These are phyloP conservation scores for Arbacia lixula DNA, from an alignment of 53 echinoderm and acorn worm genomes.

Conservation along the genomic window DNA sequence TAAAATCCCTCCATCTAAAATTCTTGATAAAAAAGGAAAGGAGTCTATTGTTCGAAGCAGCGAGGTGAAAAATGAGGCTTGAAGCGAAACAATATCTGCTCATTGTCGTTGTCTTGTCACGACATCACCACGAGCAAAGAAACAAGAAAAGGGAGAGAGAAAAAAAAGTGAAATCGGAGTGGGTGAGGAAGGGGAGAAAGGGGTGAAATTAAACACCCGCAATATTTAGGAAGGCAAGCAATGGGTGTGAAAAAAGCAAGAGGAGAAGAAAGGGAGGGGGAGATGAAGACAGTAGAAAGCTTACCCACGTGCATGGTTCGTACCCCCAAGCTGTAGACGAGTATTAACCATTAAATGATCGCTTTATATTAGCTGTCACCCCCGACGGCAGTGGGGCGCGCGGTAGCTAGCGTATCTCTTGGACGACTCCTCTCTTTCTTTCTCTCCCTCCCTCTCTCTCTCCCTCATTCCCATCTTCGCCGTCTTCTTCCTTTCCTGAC, in stretches of 20 bases:
- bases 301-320: constrained; percentile 40
- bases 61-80: constrained; percentile 31
- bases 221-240: constrained; percentile 47
- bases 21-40: constrained; percentile 15
- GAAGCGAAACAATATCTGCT: constrained; percentile 46
- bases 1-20: constrained; percentile 32
- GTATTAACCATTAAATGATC: constrained; percentile 55
- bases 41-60: constrained; percentile 17
- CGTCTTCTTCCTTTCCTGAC: neutral
- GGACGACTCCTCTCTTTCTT: neutral
- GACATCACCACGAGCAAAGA: neutral
- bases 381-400: constrained; percentile 28
- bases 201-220: constrained; percentile 34
- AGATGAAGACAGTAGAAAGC: constrained; percentile 9
- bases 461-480: neutral
- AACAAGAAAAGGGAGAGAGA: neutral
- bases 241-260: neutral
- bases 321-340: constrained; percentile 31
- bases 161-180: neutral
- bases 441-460: constrained; percentile 4
- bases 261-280: neutral
- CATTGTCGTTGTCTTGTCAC: constrained; percentile 46
- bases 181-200: neutral
- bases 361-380: constrained; percentile 45
- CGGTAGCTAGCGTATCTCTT: constrained; percentile 32